Evolutionary conservation across 2,797 vertebrate genomes (phyloP), one percentile per base, ranked within the genome.

Genomic region (Urocyon cinereoargenteus): DNA sequence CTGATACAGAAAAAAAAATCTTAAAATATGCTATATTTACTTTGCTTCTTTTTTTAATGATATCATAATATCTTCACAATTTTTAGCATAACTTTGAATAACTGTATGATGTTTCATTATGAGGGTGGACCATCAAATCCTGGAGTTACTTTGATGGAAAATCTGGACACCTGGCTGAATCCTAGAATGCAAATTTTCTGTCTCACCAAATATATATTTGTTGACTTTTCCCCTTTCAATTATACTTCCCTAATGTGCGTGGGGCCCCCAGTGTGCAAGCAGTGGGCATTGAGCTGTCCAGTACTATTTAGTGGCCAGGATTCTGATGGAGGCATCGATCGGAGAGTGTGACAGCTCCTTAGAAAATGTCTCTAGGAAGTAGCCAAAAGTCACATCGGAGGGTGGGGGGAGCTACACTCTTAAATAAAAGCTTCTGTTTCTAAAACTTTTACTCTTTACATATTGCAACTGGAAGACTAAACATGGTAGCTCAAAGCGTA

Each of bases 81-180:
- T 85, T 87, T 85, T 68, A 95, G 6, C 40, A 66, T 85, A 21
- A 77, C 91, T 88, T 89, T 85, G n/a, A 87, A 75, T 89, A 55
- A 22, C 1, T 59, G 4, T 26, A 24, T 90, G 15, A 62, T 24
- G 40, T 64, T 79, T 22, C 24, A 64, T 84, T 68, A 22, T 66
- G 62, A 84, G 4, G 18, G 5, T 68, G 7, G 10, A 45, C 40
- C 15, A 19, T 79, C 79, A 34, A 84, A 87, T 73, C 8, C 28
- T 88, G 22, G 51, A 72, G n/a, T 85, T 85, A 61, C 5, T 91
- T 66, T 61, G 36, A 57, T 88, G 34, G 61, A 68, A 75, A 95
- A 57, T 75, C 86, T 84, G 72, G 21, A 87, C 72, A 40, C 31
- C 2, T 36, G 24, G 18, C 2, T 21, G 31, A 81, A 9, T 72